Evolutionary conservation across 1,140 invertebrate genomes (phyloP).

Genomic region (Dolichoris vasculosae): DNA sequence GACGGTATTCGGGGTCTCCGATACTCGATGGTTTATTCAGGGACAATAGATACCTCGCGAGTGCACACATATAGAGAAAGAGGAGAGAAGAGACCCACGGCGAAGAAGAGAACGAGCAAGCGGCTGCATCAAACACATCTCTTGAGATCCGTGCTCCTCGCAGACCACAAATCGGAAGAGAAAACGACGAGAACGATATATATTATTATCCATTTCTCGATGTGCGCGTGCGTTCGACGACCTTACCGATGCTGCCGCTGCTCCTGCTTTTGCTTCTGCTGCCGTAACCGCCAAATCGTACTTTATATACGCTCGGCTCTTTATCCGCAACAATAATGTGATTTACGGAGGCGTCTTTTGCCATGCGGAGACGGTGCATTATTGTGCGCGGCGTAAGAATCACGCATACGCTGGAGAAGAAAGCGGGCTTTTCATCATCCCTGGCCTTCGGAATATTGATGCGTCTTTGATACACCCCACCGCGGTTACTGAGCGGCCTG

Average conservation of each 20-base stretch:
- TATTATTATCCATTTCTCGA: slow-evolving; percentile 54
- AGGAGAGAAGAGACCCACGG: slow-evolving; percentile 58
- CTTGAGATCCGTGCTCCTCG: slow-evolving; percentile 43
- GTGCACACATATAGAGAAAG: slow-evolving; percentile 44
- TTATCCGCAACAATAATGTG: slow-evolving; percentile 48
- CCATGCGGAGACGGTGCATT: neutral
- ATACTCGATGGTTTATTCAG: slow-evolving; percentile 69
- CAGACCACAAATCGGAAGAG: slow-evolving; percentile 59
- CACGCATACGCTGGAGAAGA: neutral
- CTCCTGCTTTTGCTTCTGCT: neutral
- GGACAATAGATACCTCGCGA: slow-evolving; percentile 64
- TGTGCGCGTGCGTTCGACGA: slow-evolving; percentile 25
- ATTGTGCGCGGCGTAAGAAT: slow-evolving; percentile 7
- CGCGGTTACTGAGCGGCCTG: neutral
- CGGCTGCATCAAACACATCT: slow-evolving; percentile 64
- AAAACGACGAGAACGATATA: slow-evolving; percentile 55
- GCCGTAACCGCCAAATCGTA: slow-evolving; percentile 30
- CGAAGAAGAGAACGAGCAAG: slow-evolving; percentile 54
- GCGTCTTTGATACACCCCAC: slow-evolving; percentile 42
- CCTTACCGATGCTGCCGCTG: slow-evolving; percentile 4
- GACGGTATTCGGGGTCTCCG: slow-evolving; percentile 56
- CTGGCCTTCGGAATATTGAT: slow-evolving; percentile 19
- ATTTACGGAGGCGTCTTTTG: slow-evolving; percentile 31
- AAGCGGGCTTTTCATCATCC: slow-evolving; percentile 31
- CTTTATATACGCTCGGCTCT: slow-evolving; percentile 23